These are phyloP conservation scores for Aphis craccivora DNA, from an alignment of 1,140 invertebrate species.

Conservation along the genomic window DNA sequence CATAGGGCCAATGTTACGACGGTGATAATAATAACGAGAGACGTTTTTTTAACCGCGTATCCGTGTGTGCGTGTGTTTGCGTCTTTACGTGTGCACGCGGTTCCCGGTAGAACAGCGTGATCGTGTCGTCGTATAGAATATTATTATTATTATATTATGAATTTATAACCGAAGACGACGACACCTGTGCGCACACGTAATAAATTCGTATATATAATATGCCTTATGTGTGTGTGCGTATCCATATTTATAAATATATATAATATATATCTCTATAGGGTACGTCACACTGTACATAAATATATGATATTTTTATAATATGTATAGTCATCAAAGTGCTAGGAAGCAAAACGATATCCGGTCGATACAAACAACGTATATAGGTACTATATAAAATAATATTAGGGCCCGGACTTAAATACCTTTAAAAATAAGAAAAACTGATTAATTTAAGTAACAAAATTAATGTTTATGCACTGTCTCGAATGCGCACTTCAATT, in stretches of 20 bases:
- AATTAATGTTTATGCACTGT: neutral
- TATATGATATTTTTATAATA: neutral
- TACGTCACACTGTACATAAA: neutral
- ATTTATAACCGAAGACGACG: constrained; percentile 10
- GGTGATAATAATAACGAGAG: neutral
- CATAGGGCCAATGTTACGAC: constrained; percentile 26
- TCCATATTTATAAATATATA: neutral
- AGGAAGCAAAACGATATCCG: neutral
- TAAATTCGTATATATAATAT: neutral
- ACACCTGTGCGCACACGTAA: constrained; percentile 19
- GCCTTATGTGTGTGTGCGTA: neutral
- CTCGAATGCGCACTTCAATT: too few relatives aligned
- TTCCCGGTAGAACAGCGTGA: constrained; percentile 22
- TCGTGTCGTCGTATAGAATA: neutral
- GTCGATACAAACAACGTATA: neutral
- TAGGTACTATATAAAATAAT: neutral
- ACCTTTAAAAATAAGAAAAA: neutral
- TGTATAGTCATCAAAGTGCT: neutral
- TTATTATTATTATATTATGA: neutral
- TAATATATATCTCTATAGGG: neutral
- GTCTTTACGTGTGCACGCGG: neutral
- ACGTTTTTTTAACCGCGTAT: neutral
- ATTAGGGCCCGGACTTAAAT: neutral
- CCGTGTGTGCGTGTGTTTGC: neutral
- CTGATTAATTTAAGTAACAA: neutral